Base-by-base conservation (phyloP, 2,113 vertebrate genomes). In the Phylloscopus trochiloides region DNA sequence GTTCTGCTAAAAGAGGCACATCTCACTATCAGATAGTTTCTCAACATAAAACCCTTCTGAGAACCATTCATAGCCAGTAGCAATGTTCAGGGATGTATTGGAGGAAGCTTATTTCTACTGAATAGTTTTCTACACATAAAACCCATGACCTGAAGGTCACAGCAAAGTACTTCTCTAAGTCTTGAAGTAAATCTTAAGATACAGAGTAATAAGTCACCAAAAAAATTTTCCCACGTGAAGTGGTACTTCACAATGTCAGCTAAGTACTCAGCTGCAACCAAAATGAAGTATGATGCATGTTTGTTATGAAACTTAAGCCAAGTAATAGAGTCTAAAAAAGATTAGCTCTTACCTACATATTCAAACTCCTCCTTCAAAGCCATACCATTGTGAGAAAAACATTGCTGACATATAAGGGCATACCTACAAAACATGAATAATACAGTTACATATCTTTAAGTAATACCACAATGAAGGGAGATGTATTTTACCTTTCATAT, bases 341-440 rank as follows among this genome's bases (percentile, higher is more conserved):
- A 73, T 67, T 65, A 92, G 51, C 93, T 97, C 99, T 99, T 98
- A 99, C 99, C 99, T 96, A 99, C 89, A 58, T 99, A 99, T 98
- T 99, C 99, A 98, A 99, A 99, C 97, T 99, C 99, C 96, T 99
- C 99, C 94, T 99, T 99, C 98, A 99, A 98, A 96, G 99, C 99
- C 99, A 99, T 99, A 93, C 99, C 99, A 97, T 99, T 99, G 97
- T 99, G 99, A 92, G 99, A 99, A 97, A 99, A 98, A 97, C 99
- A 99, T 74, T 99, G 99, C 95, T 99, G 99, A 97, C 99, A 99
- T 98, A 99, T 98, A 95, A 99, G 99, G 65, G 99, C 99, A 3
- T 99, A 99, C 97, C 99, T 99, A 95, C n/a, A 94, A 86, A 91
- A 90, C 40, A 94, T 47, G 55, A 97, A 95, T 78, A 95, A 95